Percentiles rank a stretch among this genome's conserved stretches.
Conservation (phyloP, 2,113 vertebrate genomes). For the Rhinoptilus africanus region DNA sequence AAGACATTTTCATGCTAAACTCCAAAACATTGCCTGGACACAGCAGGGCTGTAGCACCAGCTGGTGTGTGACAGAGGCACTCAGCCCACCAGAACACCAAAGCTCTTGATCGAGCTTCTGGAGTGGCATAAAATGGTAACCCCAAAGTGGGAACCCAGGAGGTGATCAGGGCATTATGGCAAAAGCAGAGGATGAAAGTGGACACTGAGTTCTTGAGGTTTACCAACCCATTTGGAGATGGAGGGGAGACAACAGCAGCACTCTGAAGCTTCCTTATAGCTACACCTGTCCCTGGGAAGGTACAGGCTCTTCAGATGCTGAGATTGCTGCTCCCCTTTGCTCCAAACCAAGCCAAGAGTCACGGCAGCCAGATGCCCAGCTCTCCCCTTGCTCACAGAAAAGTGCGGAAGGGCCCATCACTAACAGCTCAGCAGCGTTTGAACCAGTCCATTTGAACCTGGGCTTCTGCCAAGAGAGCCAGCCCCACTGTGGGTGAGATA, state of each 20-base stretch:
- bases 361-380: background rate
- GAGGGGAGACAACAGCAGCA: background rate
- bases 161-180: background rate
- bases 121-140: background rate
- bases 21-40: background rate
- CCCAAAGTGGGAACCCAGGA: background rate
- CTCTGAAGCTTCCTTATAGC: background rate
- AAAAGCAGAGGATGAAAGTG: background rate
- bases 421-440: background rate
- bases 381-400: background rate
- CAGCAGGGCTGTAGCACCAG: fast-evolving
- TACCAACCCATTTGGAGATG: background rate
- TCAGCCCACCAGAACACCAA: background rate
- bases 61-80: background rate
- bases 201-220: background rate
- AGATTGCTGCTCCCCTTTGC: background rate
- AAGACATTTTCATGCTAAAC: background rate
- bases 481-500: fast-evolving
- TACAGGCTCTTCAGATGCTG: background rate
- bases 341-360: background rate
- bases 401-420: background rate
- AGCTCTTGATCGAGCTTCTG: background rate
- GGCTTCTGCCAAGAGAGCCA: background rate
- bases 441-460: background rate
- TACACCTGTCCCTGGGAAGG: background rate